Evolutionary conservation across 2,113 vertebrate genomes (phyloP).

Genomic region (Rhinolophus ferrumequinum): DNA sequence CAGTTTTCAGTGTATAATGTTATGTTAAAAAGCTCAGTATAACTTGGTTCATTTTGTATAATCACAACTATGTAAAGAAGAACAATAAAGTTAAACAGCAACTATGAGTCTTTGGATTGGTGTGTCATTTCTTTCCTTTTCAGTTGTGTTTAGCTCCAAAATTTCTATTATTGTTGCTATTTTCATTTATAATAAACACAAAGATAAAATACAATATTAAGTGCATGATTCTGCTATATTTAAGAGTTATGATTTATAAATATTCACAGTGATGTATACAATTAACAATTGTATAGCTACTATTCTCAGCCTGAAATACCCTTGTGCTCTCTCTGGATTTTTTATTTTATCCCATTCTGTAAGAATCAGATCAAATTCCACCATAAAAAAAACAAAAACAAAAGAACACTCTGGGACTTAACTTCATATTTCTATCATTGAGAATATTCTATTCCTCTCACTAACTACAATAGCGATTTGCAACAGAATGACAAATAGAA

Average conservation of each 20-base stretch:
- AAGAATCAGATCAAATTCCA: background rate
- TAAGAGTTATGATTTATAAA: background rate
- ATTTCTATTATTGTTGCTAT: background rate
- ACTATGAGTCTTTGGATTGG: background rate
- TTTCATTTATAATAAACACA: background rate
- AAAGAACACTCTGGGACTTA: background rate
- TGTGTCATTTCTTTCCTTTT: background rate
- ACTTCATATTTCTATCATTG: background rate
- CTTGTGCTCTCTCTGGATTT: background rate
- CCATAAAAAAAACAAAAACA: background rate
- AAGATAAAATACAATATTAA: background rate
- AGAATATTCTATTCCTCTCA: background rate
- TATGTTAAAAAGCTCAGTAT: background rate
- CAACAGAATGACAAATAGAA: background rate
- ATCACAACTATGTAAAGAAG: background rate
- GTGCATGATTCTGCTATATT: background rate
- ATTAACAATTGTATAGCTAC: background rate
- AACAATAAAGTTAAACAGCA: background rate
- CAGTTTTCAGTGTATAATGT: background rate
- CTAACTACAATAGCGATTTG: background rate
- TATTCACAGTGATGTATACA: background rate
- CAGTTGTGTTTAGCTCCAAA: background rate
- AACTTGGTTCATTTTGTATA: background rate
- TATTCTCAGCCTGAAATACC: background rate
- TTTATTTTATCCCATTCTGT: background rate